A percentile compares a stretch with the other conserved stretches of the same genome.
Evolutionary conservation across 2,888 invertebrate species (phyloP).

Genomic region (Lasioglossum vierecki): DNA sequence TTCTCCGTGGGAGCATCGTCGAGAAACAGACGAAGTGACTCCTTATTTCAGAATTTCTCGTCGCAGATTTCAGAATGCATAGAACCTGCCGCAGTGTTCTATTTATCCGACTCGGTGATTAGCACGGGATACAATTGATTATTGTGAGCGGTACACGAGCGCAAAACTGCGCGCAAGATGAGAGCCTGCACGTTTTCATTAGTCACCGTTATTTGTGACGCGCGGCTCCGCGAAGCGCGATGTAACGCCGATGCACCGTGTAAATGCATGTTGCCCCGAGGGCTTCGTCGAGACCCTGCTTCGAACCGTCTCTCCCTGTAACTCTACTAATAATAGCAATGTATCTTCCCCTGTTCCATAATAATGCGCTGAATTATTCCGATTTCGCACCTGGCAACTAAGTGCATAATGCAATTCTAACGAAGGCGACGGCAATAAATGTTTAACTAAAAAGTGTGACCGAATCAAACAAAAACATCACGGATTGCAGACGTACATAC

Average conservation of each 20-base stretch:
- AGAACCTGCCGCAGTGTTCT: slow-evolving; percentile 12
- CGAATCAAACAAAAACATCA: background rate
- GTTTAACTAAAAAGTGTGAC: slow-evolving; percentile 3
- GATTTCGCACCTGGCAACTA: slow-evolving; percentile 27
- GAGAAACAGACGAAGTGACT: background rate
- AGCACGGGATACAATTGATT: slow-evolving; percentile 59
- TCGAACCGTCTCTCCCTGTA: slow-evolving; percentile 39
- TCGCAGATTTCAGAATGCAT: slow-evolving; percentile 6
- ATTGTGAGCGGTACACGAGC: slow-evolving; percentile 31
- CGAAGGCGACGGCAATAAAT: slow-evolving; percentile 10
- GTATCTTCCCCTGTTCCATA: slow-evolving; percentile 34
- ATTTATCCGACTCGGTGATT: slow-evolving; percentile 43
- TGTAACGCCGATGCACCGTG: slow-evolving; percentile 60
- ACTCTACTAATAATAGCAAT: slow-evolving; percentile 54
- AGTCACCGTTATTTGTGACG: slow-evolving; percentile 71
- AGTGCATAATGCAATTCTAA: slow-evolving; percentile 30
- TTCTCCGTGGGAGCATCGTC: background rate
- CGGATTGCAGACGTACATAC: background rate
- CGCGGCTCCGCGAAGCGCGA: slow-evolving; percentile 44
- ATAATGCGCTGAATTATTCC: slow-evolving; percentile 48
- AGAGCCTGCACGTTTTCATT: slow-evolving; percentile 66
- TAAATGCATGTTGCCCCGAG: slow-evolving; percentile 61
- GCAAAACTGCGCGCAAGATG: slow-evolving; percentile 36
- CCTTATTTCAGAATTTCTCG: background rate
- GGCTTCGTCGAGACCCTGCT: slow-evolving; percentile 33